A percentile compares a stretch with the other conserved stretches of the same genome.
phyloP scores from a whole-genome alignment of 2,888 invertebrate genomes.

The Drosophila nr. perissopoda region DNA sequence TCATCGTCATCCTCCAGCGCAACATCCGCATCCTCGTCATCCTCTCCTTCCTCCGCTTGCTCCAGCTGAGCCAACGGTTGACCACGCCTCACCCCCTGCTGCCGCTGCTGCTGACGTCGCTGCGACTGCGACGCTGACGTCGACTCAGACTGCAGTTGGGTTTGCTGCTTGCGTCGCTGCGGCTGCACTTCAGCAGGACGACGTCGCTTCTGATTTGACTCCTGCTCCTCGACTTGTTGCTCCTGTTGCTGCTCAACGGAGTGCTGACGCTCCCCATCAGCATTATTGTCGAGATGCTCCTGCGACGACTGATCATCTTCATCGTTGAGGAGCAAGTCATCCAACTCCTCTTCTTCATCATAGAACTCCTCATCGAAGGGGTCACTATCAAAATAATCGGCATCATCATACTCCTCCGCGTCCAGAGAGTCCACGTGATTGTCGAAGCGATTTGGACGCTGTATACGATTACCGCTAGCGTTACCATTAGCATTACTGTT shows the following conservation, averaged over 20 bases:
- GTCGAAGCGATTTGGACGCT: slow-evolving; percentile 70
- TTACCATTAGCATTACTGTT: slow-evolving; percentile 43
- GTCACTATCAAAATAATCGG: slow-evolving; percentile 57
- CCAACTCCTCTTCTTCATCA: slow-evolving; percentile 50
- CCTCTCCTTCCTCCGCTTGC: slow-evolving; percentile 51
- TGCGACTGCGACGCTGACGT: slow-evolving; percentile 5
- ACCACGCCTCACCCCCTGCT: slow-evolving; percentile 38
- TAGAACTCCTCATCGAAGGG: slow-evolving; percentile 59
- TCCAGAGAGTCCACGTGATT: slow-evolving; percentile 60
- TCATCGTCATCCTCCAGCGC: slow-evolving; percentile 52
- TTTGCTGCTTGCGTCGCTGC: slow-evolving; percentile 46
- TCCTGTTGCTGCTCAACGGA: slow-evolving; percentile 22
- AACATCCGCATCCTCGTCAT: slow-evolving; percentile 48
- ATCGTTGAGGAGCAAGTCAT: slow-evolving; percentile 44
- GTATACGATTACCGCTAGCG: slow-evolving; percentile 52
- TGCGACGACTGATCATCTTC: slow-evolving; percentile 33
- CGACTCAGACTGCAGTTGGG: slow-evolving; percentile 17
- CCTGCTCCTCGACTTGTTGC: background rate
- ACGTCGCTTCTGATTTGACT: slow-evolving; percentile 10
- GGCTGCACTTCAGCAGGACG: slow-evolving; percentile 16
- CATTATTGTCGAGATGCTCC: slow-evolving; percentile 48
- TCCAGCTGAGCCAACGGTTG: slow-evolving; percentile 43
- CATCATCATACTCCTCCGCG: slow-evolving; percentile 67
- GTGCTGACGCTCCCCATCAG: slow-evolving; percentile 45
- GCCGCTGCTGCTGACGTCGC: slow-evolving; percentile 24